Conservation (phyloP, 2,113 vertebrate species). For the Pseudopipra pipra region DNA sequence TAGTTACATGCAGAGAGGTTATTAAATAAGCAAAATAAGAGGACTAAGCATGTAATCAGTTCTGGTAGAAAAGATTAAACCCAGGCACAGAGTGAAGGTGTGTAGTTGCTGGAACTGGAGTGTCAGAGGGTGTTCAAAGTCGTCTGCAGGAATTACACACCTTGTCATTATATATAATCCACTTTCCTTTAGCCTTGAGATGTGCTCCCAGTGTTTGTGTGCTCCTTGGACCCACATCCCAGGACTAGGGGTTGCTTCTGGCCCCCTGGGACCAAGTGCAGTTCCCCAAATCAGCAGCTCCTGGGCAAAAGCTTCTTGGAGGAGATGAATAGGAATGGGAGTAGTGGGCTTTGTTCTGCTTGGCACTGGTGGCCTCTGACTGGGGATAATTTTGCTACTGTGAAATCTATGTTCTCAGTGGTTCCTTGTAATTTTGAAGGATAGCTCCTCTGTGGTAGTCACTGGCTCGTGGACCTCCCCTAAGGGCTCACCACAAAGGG, state of each 20-base stretch:
- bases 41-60: not conserved
- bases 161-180: not conserved
- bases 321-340: not conserved
- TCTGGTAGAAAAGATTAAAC: not conserved
- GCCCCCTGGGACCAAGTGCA: not conserved
- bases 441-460: not conserved
- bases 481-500: accelerated
- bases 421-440: not conserved
- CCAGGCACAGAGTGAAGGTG: not conserved
- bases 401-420: not conserved
- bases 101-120: not conserved
- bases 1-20: not conserved
- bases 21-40: not conserved
- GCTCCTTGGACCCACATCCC: not conserved
- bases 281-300: not conserved
- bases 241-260: not conserved
- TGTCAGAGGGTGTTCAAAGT: not conserved
- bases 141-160: not conserved
- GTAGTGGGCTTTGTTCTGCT: not conserved
- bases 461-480: not conserved
- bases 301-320: not conserved
- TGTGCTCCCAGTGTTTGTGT: not conserved
- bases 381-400: not conserved
- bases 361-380: not conserved
- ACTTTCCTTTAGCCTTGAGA: not conserved